Percentiles rank a stretch among this genome's conserved stretches.
These are phyloP conservation scores for Lethocerus indicus DNA, from an alignment of 1,140 invertebrate genomes.

Conservation along the genomic window DNA sequence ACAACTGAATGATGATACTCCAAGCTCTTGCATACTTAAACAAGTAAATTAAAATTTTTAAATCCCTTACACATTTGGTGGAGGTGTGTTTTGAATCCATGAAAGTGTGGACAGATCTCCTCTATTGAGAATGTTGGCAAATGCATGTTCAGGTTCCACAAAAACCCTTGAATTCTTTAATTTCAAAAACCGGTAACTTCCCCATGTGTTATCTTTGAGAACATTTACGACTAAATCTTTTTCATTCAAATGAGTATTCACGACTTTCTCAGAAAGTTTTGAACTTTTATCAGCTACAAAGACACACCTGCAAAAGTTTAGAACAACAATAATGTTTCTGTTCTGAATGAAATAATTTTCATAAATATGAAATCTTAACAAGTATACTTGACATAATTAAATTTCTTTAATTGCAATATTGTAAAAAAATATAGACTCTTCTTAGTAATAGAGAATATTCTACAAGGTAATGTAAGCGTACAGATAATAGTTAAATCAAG, in stretches of 20 bases:
- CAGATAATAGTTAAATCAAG: too few relatives aligned
- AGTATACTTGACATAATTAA: background rate
- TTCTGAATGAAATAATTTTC: too few relatives aligned
- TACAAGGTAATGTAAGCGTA: too few relatives aligned
- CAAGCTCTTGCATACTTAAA: too few relatives aligned
- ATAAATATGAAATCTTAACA: background rate
- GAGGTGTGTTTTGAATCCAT: conserved; percentile 81
- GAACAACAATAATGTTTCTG: too few relatives aligned
- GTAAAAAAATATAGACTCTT: too few relatives aligned
- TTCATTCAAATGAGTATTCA: too few relatives aligned
- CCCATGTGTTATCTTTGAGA: conserved; percentile 58
- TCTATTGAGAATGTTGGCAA: conserved; percentile 74
- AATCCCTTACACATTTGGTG: conserved; percentile 32
- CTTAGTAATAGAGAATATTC: too few relatives aligned
- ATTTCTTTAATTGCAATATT: background rate
- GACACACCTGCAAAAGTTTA: conserved; percentile 10
- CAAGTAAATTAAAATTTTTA: too few relatives aligned
- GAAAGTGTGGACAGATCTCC: conserved; percentile 82
- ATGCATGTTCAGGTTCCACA: conserved; percentile 64
- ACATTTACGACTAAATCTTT: conserved; percentile 77
- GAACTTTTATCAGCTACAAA: conserved; percentile 10
- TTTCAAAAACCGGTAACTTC: conserved; percentile 61
- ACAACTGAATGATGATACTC: too few relatives aligned
- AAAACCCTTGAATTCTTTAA: conserved; percentile 40
- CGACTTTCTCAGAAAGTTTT: background rate